Base-by-base conservation (phyloP, 37 sponge, comb jelly and placozoan genomes). In the Beroe ovata region DNA sequence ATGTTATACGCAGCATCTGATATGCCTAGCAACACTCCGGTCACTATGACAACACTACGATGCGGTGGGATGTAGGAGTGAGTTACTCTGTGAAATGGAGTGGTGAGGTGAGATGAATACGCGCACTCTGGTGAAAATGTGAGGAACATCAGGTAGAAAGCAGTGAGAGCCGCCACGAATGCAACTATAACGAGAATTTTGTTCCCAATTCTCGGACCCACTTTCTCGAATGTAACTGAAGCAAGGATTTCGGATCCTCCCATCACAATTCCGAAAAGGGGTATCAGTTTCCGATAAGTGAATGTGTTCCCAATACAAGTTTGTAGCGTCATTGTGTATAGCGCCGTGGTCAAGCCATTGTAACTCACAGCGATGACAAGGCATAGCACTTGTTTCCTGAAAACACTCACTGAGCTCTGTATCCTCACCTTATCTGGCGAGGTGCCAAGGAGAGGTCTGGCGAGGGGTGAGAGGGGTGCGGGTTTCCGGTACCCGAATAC, bases 281-380 rank as follows among this genome's bases (percentile, higher is more conserved):
- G 35, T 29, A 69, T 69, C 38, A 69, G 38, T 35, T 25, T 69
- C 38, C 71, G 35, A 29, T 69, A 16, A 11, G 71, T 36, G 71
- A 69, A 69, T 2, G 38, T 35, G 71, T 69, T 69, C 1, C 71
- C 71, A 20, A 69, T 69, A 34, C 71, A 69, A 1, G 71, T 69
- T 34, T 69, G 35, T 6, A 36, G 25, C 6, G 38, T 69, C 71
- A 69, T 69, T 6, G 71, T 36, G 71, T 69, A 69, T 35, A 69
- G 32, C 18, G 71, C 36, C 32, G 8, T 8, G 8, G 20, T 8
- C 38, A 69, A 11, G 35, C 37, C 71, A 20, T 35, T 69, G 38
- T 36, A 69, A 8, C 26, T 6, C 1, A 69, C 26, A 6, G 54
- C 6, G 11, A 47, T 47, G 8, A 69, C 4, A 1, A 25, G 3